These are phyloP conservation scores for Cyrtodaria siliqua DNA, from an alignment of 2,888 invertebrate species.

Conservation along the genomic window DNA sequence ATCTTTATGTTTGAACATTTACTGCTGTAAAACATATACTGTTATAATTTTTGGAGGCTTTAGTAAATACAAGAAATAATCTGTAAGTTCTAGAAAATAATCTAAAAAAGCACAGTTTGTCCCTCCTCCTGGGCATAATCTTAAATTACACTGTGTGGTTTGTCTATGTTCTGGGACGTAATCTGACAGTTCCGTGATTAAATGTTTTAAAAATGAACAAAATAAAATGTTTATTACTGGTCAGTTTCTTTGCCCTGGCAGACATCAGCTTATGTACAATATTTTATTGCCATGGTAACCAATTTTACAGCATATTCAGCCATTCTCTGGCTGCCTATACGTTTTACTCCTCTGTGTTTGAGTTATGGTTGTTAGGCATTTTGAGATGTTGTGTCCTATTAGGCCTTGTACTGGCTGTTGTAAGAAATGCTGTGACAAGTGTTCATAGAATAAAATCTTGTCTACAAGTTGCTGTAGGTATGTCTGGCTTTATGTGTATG, in stretches of 20 bases:
- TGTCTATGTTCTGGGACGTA: too few relatives aligned
- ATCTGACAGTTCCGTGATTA: too few relatives aligned
- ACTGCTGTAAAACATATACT: too few relatives aligned
- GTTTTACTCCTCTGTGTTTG: slow-evolving; percentile 68
- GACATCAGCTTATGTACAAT: slow-evolving; percentile 56
- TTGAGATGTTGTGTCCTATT: slow-evolving; percentile 62
- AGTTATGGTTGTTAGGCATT: slow-evolving; percentile 71
- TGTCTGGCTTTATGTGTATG: slow-evolving; percentile 56
- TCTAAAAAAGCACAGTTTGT: too few relatives aligned
- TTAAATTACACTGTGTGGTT: too few relatives aligned
- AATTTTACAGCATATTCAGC: slow-evolving; percentile 57
- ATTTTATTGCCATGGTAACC: slow-evolving; percentile 66
- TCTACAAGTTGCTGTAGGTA: slow-evolving; percentile 23
- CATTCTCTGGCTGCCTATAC: slow-evolving; percentile 49
- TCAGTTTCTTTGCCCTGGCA: slow-evolving; percentile 25
- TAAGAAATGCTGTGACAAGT: slow-evolving; percentile 53
- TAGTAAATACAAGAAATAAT: too few relatives aligned
- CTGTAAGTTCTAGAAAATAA: too few relatives aligned
- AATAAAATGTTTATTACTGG: slow-evolving; percentile 7
- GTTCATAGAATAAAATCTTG: slow-evolving; percentile 53
- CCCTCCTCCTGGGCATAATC: too few relatives aligned
- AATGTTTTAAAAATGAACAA: slow-evolving; percentile 45
- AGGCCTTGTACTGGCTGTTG: slow-evolving; percentile 63
- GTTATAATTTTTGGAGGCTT: too few relatives aligned
- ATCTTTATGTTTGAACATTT: too few relatives aligned